phyloP scores from a whole-genome alignment of 2,797 vertebrate genomes.

The Knipowitschia caucasica region DNA sequence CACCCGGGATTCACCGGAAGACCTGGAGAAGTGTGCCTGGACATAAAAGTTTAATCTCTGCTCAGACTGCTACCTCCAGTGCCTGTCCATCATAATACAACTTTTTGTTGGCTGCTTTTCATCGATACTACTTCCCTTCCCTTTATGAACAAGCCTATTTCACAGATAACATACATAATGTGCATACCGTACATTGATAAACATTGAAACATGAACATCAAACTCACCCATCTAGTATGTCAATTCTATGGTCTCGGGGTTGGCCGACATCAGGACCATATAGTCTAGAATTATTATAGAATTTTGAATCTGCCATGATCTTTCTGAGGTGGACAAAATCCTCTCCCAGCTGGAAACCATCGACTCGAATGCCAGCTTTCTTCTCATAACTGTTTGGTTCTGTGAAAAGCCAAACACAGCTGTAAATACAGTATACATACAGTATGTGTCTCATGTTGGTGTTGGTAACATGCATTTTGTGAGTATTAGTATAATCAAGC shows the following conservation, averaged over 20 bases:
- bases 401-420: conserved; percentile 44
- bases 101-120: too few relatives aligned
- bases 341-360: conserved; percentile 84
- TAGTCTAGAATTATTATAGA: conserved; percentile 74
- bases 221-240: conserved; percentile 81
- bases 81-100: too few relatives aligned
- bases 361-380: conserved; percentile 84
- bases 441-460: neutral
- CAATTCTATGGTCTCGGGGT: conserved; percentile 71
- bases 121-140: too few relatives aligned
- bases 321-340: conserved; percentile 81
- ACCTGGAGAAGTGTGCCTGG: too few relatives aligned
- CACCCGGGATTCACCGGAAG: too few relatives aligned
- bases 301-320: conserved; percentile 74
- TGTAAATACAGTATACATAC: neutral
- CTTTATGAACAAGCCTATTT: neutral
- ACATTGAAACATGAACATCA: too few relatives aligned
- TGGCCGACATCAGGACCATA: conserved; percentile 89
- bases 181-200: too few relatives aligned
- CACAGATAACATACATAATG: neutral
- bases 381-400: conserved; percentile 93
- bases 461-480: neutral
- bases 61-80: too few relatives aligned
- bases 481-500: neutral
- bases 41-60: too few relatives aligned